phyloP scores from a whole-genome alignment of 2,888 invertebrate genomes.

The Anagyrus pseudococci region DNA sequence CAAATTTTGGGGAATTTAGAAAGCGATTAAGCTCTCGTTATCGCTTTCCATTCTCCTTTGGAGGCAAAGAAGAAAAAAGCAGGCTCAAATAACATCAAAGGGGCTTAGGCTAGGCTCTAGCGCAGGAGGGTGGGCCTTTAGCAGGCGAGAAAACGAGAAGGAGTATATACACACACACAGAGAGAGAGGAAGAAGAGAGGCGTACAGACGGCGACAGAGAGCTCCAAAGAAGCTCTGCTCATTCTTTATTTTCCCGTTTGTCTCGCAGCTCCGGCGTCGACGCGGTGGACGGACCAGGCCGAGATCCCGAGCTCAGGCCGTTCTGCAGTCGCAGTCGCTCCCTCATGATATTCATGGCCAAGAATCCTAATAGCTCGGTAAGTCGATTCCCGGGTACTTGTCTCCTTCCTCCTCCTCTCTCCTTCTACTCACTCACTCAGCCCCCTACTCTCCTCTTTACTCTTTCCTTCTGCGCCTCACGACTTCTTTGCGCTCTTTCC shows the following conservation, averaged over 20 bases:
- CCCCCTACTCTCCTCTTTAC: not conserved
- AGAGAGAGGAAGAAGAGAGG: not conserved
- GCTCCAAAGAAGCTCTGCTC: not conserved
- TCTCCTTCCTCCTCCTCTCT: slow-evolving; percentile 8
- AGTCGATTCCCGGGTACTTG: slow-evolving; percentile 39
- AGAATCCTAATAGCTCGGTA: slow-evolving; percentile 59
- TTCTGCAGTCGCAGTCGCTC: slow-evolving; percentile 60
- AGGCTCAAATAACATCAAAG: not conserved
- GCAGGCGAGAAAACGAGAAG: not conserved
- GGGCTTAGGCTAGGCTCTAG: no score
- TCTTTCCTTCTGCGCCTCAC: slow-evolving; percentile 1
- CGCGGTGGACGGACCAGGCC: slow-evolving; percentile 60
- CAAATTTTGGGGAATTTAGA: not conserved
- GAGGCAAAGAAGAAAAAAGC: not conserved
- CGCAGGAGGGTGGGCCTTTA: no score
- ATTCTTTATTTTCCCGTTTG: slow-evolving; percentile 25
- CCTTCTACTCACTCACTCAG: not conserved
- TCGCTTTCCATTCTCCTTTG: slow-evolving; percentile 5
- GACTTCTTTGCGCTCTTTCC: not conserved
- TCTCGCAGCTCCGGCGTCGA: slow-evolving; percentile 53
- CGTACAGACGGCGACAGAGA: not conserved
- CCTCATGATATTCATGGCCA: slow-evolving; percentile 59
- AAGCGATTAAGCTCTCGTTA: slow-evolving; percentile 20
- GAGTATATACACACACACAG: not conserved
- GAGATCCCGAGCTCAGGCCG: slow-evolving; percentile 61